Evolutionary conservation across 2,797 vertebrate species (phyloP), one percentile per base, ranked within the genome.

Genomic region (Notoglanidium macrostoma): DNA sequence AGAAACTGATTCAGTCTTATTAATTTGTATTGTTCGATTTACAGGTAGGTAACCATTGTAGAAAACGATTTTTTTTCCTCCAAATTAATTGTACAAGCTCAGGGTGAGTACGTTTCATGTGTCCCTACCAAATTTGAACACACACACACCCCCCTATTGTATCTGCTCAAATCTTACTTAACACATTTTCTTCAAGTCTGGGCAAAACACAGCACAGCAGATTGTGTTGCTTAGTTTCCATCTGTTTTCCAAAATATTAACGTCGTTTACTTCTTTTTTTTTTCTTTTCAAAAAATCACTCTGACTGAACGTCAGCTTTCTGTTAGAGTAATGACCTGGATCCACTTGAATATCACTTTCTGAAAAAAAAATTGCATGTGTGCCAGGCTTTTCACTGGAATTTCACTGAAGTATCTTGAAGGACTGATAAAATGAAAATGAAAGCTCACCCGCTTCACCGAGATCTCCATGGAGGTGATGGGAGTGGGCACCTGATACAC

Each of bases 381-480:
- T 0, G 19, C 44, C 72, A 74, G 72, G 10, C n/a, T 10, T 74
- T 46, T 46, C 26, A 17, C 9, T 57, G 26, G 51, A 74, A 5
- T 15, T n/a, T 26, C 29, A 73, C 19, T 51, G 21, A 19, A 59
- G 3, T 14, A 57, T 82, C 23, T 76, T 11, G 46, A 21, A 26
- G 46, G 5, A 57, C 12, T 65, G 32, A 57, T 8, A n/a, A 10
- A 2, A 21, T 21, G 79, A 6, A 10, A 49, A 40, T 17, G n/a
- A 32, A 51, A 21, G 92, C 97, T 95, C 92, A 99, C 98, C 83
- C 98, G 96, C 92, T 99, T 99, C 85, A 98, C 97, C 0, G 98
- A 99, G 91, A 99, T 98, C 89, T 98, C 97, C 97, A 99, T 95
- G 54, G 97, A 96, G 0, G 95, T 98, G 89, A 99, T 95, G 80